Base-by-base conservation (phyloP, 1,140 invertebrate genomes). In the Aphaenogaster ashmeadi region DNA sequence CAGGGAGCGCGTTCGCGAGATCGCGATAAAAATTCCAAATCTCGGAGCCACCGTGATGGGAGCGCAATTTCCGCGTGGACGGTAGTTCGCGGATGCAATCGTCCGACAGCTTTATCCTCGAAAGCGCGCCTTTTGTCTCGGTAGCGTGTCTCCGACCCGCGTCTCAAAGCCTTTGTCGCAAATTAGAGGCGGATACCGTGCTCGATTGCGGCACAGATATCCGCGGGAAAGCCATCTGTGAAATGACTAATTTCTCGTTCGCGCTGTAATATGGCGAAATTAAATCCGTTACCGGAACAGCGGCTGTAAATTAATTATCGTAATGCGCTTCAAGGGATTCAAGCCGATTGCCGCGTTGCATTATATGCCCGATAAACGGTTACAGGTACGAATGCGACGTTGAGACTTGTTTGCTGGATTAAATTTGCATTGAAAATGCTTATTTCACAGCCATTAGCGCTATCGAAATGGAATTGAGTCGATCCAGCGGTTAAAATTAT, bases 231-330 rank as follows among this genome's bases (percentile, higher is more conserved):
- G 54, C 69, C 27, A 21, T 47, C 69, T 47, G 54, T 21, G 52
- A 74, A 74, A 75, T 47, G 44, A 74, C 41, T 74, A 74, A 74
- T 84, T 74, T 84, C 80, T 84, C 67, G 47, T 74, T 75, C 58
- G 44, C 54, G 11, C 72, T 33, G 33, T 84, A 75, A 74, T 38
- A 50, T 56, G 36, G 44, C 41, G 27, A 74, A 64, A 75, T 75
- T 74, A 52, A 84, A 84, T 74, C 27, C 21, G 41, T 71, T 44
- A 44, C 47, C 38, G 38, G 18, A 18, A 21, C 15, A 11, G 18
- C 80, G 21, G 69, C 80, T 71, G 71, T 71, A 60, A 84, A 84
- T 84, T 75, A 84, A 84, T 84, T 84, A 75, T 21, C 9, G 41
- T 74, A 71, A 84, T 50, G 80, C 69, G 69, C 41, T 50, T 54